Evolutionary conservation across 2,113 vertebrate genomes (phyloP).

Genomic region (Dasyornis broadbenti): DNA sequence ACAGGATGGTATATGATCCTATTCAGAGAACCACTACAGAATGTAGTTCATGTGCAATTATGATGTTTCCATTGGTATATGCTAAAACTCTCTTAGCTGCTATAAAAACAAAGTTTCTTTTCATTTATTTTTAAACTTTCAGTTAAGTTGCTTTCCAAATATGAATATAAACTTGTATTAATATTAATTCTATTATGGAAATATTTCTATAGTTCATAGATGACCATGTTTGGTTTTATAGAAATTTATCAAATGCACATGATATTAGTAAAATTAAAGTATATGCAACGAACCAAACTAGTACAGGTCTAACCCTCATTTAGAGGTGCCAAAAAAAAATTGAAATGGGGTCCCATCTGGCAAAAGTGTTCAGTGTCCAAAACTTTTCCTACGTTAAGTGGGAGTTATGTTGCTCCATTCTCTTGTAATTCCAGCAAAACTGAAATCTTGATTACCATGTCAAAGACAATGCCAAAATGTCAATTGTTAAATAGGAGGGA

Average conservation of each 20-base stretch:
- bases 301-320: neutral
- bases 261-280: neutral
- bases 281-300: neutral
- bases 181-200: neutral
- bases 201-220: neutral
- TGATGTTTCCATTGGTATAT: neutral
- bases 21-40: neutral
- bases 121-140: neutral
- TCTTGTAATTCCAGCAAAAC: neutral
- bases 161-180: neutral
- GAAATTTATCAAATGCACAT: neutral
- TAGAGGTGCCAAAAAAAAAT: neutral
- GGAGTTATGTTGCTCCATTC: neutral
- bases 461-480: neutral
- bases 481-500: neutral
- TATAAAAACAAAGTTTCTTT: neutral
- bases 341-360: neutral
- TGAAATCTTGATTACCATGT: neutral
- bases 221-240: neutral
- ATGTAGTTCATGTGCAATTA: neutral
- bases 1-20: neutral
- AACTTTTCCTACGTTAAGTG: neutral
- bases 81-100: neutral
- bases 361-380: neutral
- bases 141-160: neutral